Conservation (phyloP, 2,888 invertebrate genomes). For the Eledone cirrhosa region DNA sequence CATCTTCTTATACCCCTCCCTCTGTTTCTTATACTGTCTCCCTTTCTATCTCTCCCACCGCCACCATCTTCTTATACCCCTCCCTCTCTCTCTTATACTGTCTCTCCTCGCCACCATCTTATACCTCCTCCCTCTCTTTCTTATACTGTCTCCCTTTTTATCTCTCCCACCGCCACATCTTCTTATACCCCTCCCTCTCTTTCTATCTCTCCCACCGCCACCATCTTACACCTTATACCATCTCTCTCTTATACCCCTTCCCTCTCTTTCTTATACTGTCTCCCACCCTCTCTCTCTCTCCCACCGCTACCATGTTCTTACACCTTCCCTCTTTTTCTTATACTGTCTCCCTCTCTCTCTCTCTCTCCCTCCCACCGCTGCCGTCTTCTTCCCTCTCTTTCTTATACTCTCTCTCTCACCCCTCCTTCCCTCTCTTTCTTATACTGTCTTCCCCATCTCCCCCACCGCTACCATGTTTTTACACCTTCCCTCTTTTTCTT, state of each 20-base stretch:
- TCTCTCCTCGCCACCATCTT: too few species aligned
- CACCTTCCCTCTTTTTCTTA: conserved; percentile 9
- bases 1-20: not conserved
- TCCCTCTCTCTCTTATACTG: not conserved
- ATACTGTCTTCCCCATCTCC: not conserved
- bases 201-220: not conserved
- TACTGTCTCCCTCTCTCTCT: not conserved
- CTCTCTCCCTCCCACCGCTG: not conserved
- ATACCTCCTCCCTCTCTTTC: not conserved
- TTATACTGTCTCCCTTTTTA: not conserved
- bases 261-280: not conserved
- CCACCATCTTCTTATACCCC: too few species aligned
- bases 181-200: not conserved
- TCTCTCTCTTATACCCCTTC: too few species aligned
- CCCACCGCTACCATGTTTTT: too few species aligned
- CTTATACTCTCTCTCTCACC: not conserved
- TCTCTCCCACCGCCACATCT: not conserved
- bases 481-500: not conserved
- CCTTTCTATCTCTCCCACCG: not conserved
- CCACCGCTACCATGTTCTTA: not conserved
- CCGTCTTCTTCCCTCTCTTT: too few species aligned
- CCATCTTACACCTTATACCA: not conserved
- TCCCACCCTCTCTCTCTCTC: not conserved
- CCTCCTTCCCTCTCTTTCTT: not conserved
- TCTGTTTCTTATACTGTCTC: not conserved